Conservation (phyloP, 2,888 invertebrate species). For the Ceramica pisi region DNA sequence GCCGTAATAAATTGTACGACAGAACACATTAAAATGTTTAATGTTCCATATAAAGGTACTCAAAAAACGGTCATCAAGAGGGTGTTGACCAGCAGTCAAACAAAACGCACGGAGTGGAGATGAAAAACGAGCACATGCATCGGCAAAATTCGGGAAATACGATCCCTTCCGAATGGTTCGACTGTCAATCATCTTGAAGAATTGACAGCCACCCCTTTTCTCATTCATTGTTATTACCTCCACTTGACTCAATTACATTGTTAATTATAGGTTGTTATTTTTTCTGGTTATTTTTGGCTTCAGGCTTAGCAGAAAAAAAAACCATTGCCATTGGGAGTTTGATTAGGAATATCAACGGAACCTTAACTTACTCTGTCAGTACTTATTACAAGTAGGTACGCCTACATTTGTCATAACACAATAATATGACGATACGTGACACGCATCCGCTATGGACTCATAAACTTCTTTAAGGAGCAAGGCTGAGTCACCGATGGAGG, state of each 20-base stretch:
- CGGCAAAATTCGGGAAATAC: neutral
- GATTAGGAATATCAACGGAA: neutral
- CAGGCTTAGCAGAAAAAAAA: neutral
- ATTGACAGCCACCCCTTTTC: too few species aligned
- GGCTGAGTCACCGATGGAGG: constrained; percentile 70
- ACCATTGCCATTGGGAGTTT: neutral
- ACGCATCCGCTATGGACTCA: constrained; percentile 66
- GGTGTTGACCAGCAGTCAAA: constrained; percentile 37
- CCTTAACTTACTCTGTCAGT: neutral
- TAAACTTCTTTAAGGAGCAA: constrained; percentile 71
- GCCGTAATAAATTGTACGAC: constrained; percentile 36
- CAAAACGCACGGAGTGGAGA: constrained; percentile 30
- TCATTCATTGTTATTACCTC: too few species aligned
- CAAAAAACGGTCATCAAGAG: constrained; percentile 41
- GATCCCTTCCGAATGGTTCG: neutral
- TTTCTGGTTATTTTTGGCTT: too few species aligned
- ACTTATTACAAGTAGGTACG: neutral
- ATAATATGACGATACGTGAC: constrained; percentile 69
- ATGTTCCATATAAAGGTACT: constrained; percentile 46
- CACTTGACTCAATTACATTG: too few species aligned
- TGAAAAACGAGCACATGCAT: constrained; percentile 19
- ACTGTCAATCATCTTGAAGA: neutral
- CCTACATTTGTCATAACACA: constrained; percentile 39
- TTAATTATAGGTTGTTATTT: too few species aligned
- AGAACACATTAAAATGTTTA: constrained; percentile 45